These are phyloP conservation scores for Egretta garzetta DNA, from an alignment of 2,113 vertebrate genomes.

Conservation along the genomic window DNA sequence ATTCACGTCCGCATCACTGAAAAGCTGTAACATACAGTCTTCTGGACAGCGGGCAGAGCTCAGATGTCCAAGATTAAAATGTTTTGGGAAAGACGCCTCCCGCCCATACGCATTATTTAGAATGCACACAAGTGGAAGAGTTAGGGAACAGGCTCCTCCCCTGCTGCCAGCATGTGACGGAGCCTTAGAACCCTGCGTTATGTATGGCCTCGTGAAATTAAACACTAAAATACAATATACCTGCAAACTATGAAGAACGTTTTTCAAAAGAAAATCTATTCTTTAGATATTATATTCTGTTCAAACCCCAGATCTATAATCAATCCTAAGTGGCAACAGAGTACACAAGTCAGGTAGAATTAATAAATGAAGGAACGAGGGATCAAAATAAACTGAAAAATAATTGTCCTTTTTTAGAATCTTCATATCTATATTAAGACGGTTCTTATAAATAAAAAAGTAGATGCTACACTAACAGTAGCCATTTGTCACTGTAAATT, in stretches of 20 bases:
- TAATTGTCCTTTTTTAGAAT: not conserved
- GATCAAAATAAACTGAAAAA: not conserved
- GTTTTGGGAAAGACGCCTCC: not conserved
- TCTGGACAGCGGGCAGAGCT: not conserved
- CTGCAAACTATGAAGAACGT: not conserved
- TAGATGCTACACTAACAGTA: not conserved
- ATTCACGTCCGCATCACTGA: not conserved
- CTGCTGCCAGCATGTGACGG: rapidly evolving
- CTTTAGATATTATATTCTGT: not conserved
- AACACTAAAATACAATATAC: not conserved
- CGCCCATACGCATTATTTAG: rapidly evolving
- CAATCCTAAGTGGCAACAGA: not conserved
- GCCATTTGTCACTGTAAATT: not conserved
- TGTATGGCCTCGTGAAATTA: not conserved
- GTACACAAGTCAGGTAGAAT: not conserved
- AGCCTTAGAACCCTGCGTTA: not conserved
- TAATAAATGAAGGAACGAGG: not conserved
- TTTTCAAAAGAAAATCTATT: not conserved
- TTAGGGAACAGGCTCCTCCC: not conserved
- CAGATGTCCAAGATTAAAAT: not conserved
- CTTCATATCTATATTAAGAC: not conserved
- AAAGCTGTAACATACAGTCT: rapidly evolving
- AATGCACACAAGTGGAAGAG: not conserved
- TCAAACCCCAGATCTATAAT: not conserved
- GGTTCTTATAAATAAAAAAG: not conserved